phyloP scores from a whole-genome alignment of 2,113 vertebrate species.

The Carlito syrichta region DNA sequence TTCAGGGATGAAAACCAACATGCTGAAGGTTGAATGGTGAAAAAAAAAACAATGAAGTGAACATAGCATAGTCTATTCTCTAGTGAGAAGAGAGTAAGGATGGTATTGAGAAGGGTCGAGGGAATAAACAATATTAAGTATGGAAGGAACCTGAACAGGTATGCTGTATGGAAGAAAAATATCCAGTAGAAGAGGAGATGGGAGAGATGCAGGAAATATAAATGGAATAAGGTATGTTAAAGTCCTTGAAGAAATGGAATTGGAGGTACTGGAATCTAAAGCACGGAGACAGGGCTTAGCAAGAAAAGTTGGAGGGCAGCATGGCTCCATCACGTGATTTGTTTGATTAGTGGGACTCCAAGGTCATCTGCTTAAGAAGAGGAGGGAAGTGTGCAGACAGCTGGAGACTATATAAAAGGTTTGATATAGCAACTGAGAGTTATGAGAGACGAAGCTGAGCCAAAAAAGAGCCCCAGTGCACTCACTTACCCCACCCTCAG shows the following conservation, averaged over 20 bases:
- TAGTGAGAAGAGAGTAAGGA: background rate
- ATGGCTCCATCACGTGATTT: background rate
- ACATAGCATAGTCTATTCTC: background rate
- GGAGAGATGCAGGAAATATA: background rate
- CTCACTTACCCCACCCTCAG: background rate
- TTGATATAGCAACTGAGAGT: background rate
- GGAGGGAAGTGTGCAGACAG: background rate
- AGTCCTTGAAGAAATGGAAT: background rate
- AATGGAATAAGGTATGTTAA: background rate
- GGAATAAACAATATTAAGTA: background rate
- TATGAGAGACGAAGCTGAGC: background rate
- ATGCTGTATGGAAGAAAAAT: background rate
- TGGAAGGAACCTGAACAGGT: background rate
- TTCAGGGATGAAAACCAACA: background rate
- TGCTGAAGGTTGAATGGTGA: background rate
- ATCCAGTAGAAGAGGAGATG: background rate
- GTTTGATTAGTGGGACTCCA: background rate
- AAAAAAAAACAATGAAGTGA: background rate
- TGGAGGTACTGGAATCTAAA: background rate
- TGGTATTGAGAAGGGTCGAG: background rate
- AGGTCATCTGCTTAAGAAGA: background rate
- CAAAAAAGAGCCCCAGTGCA: background rate
- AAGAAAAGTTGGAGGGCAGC: background rate
- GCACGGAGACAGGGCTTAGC: background rate
- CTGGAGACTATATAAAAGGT: background rate